A percentile compares a stretch with the other conserved stretches of the same genome.
Evolutionary conservation across 2,888 invertebrate species (phyloP).

Genomic region (Clanis bilineata): DNA sequence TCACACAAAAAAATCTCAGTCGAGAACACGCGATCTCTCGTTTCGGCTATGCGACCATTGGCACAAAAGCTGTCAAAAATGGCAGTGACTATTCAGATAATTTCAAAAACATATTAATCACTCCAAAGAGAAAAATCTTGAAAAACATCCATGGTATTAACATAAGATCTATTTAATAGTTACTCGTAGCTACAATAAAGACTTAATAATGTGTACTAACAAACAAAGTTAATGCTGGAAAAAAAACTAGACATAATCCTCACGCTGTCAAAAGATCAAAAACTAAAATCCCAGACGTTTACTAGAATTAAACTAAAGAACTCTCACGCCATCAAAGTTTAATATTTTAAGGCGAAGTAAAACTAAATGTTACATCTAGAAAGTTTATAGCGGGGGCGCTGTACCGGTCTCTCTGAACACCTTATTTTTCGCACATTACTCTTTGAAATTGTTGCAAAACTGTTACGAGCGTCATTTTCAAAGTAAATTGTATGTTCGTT

Average conservation of each 20-base stretch:
- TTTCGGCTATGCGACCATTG: no score
- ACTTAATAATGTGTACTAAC: no score
- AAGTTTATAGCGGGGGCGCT: neutral
- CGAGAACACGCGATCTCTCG: no score
- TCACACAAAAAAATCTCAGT: no score
- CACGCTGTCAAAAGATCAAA: neutral
- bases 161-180: no score
- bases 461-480: conserved; percentile 53
- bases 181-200: no score
- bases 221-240: neutral
- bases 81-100: no score
- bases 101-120: no score
- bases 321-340: neutral
- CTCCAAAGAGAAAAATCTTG: no score
- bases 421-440: conserved; percentile 79
- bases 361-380: neutral
- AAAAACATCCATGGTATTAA: no score
- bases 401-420: conserved; percentile 34
- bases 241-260: neutral
- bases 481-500: conserved; percentile 4
- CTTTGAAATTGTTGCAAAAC: conserved; percentile 77
- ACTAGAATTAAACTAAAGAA: neutral
- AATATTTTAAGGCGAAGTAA: neutral
- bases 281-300: neutral
- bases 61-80: no score